These are phyloP conservation scores for Sternotherus odoratus DNA, from an alignment of 2,797 vertebrate species.

Conservation along the genomic window DNA sequence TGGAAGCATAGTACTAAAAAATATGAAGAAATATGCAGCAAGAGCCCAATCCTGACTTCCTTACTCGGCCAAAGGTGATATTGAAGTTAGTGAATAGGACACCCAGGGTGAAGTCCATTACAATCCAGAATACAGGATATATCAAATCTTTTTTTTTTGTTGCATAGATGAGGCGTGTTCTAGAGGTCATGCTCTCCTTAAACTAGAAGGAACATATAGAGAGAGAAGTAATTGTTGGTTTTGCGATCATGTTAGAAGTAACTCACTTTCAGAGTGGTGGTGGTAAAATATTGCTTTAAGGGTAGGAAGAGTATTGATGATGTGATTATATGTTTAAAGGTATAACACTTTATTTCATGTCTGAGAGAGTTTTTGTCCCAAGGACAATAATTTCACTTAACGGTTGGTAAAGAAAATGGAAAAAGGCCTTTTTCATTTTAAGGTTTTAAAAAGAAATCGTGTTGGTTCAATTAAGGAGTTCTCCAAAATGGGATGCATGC, in stretches of 20 bases:
- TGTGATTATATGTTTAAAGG: background rate
- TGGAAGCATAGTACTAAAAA: background rate
- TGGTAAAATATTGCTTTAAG: constrained; percentile 53
- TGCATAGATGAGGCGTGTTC: background rate
- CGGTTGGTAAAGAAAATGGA: constrained; percentile 2
- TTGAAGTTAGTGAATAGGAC: background rate
- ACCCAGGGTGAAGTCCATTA: background rate
- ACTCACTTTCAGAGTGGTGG: constrained; percentile 63
- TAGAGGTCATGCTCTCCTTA: constrained; percentile 32
- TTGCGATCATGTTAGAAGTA: background rate
- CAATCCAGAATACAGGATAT: background rate
- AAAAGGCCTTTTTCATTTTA: background rate
- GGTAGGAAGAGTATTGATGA: background rate
- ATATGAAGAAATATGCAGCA: background rate
- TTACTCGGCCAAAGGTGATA: background rate
- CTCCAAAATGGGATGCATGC: background rate
- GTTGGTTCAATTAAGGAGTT: background rate
- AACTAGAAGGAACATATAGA: constrained; percentile 52
- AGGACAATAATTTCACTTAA: background rate
- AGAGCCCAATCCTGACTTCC: background rate
- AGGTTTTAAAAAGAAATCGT: background rate
- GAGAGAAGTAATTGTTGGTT: constrained; percentile 24
- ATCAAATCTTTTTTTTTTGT: background rate
- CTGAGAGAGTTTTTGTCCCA: background rate
- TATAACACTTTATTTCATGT: constrained; percentile 6